Evolutionary conservation across 2,113 vertebrate species (phyloP), one percentile per base, ranked within the genome.

Genomic region (Psettodes erumei): DNA sequence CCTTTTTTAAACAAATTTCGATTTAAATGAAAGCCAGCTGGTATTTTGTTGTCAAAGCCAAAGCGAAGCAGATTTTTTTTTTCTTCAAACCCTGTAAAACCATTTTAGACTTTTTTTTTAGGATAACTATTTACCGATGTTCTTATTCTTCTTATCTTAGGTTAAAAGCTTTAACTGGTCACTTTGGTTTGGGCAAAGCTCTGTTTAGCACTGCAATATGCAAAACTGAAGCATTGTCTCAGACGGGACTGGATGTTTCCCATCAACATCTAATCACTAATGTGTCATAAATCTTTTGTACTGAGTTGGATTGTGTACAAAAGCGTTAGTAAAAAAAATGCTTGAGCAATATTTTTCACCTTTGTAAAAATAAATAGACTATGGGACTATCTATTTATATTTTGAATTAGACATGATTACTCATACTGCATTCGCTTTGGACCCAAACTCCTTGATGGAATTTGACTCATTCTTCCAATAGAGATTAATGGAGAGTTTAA

Each of bases 401-500:
- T 5, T 28, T 42, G 1, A 54, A 23, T 47, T 60, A 33, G n/a
- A 54, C 37, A 23, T 35, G 42, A 59, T 58, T 47, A 18, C 38
- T 30, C 37, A n/a, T 59, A 25, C n/a, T 28, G 10, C 25, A 62
- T 61, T 18, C 56, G 60, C 30, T 61, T 13, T 40, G 27, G 23
- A 40, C 12, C 3, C 50, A 56, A 55, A 48, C 35, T 30, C 35
- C 48, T 37, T 45, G 15, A 37, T 65, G 32, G 64, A 48, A 73
- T 23, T 56, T 6, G 23, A 33, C 32, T 37, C 21, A 30, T 21
- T 21, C 28, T 30, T 47, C 30, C 37, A 27, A 25, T 42, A 33
- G 45, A 75, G 35, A 75, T 81, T 81, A 62, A 66, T 62, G 51
- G 13, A 42, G 9, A 19, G 10, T 69, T 69, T 48, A 72, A 82